A percentile compares a stretch with the other conserved stretches of the same genome.
Conservation (phyloP, 2,797 vertebrate genomes). For the Lepidocolaptes lacrymiger region DNA sequence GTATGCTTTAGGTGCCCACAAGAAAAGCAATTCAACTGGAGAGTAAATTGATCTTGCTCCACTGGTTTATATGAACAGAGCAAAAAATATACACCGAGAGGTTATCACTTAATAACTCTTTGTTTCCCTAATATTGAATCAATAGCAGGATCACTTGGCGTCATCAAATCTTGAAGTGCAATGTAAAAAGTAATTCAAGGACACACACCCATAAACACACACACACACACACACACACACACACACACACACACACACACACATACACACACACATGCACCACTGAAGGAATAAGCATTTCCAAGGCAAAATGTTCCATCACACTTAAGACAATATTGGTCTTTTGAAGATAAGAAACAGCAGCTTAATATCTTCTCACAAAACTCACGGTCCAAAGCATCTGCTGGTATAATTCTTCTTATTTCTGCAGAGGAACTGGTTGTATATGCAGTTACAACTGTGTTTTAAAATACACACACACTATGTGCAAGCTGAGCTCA, state of each 20-base stretch:
- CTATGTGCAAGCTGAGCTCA: background rate
- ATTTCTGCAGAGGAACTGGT: background rate
- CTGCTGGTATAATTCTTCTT: background rate
- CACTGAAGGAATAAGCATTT: constrained; percentile 8
- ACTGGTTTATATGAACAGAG: constrained; percentile 80
- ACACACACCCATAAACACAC: background rate
- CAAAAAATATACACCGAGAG: constrained; percentile 72
- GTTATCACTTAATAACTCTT: constrained; percentile 80
- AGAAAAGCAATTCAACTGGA: constrained; percentile 78
- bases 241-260: rapidly evolving
- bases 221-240: rapidly evolving
- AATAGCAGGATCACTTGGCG: constrained; percentile 73
- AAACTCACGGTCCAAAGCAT: background rate
- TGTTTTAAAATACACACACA: background rate
- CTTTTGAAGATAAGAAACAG: background rate
- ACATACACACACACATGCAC: rapidly evolving
- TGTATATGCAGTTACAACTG: background rate
- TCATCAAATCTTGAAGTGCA: constrained; percentile 69
- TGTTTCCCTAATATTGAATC: constrained; percentile 78
- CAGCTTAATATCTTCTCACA: background rate
- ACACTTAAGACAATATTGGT: background rate
- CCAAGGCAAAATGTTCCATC: background rate
- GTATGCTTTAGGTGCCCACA: constrained; percentile 78
- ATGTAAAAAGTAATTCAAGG: constrained; percentile 48
- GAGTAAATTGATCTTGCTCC: constrained; percentile 83